Percentiles rank a stretch among this genome's conserved stretches.
These are phyloP conservation scores for Phycodurus eques DNA, from an alignment of 2,113 vertebrate species.

Conservation along the genomic window DNA sequence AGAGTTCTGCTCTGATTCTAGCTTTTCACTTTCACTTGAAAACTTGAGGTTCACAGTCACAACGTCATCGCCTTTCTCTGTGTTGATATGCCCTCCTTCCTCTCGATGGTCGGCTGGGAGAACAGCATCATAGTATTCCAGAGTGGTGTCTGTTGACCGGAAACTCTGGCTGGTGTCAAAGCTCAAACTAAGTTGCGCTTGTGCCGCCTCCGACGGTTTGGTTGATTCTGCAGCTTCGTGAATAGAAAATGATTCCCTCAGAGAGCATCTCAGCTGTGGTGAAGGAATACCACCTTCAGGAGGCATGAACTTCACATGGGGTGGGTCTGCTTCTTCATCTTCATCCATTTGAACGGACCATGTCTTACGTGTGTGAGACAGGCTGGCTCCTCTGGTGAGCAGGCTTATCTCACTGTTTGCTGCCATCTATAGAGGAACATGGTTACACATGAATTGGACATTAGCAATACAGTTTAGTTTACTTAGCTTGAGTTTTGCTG, in stretches of 20 bases:
- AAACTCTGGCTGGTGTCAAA: conserved; percentile 67
- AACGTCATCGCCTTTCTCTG: conserved; percentile 67
- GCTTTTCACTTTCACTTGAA: conserved; percentile 16
- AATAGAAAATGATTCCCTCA: conserved; percentile 31
- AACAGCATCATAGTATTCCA: conserved; percentile 83
- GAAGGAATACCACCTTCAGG: conserved; percentile 44
- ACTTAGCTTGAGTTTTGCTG: too few relatives aligned
- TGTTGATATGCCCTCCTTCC: conserved; percentile 15
- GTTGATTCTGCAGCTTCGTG: conserved; percentile 42
- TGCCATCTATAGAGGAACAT: conserved; percentile 57
- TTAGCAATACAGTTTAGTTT: too few relatives aligned
- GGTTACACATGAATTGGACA: not conserved
- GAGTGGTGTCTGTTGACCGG: conserved; percentile 78
- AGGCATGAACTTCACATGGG: conserved; percentile 24
- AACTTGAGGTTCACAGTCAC: conserved; percentile 56
- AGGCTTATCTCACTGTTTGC: conserved; percentile 61
- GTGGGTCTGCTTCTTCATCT: conserved; percentile 37
- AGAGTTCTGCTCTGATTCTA: conserved; percentile 5
- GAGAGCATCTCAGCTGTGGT: conserved; percentile 27
- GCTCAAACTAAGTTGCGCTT: conserved; percentile 44
- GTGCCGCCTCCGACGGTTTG: conserved; percentile 33
- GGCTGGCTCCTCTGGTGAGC: conserved; percentile 45
- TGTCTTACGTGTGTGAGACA: conserved; percentile 45
- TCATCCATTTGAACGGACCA: conserved; percentile 55
- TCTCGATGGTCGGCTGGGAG: conserved; percentile 64